Base-by-base conservation (phyloP, 2,888 invertebrate species). In the Drosophila falleni region DNA sequence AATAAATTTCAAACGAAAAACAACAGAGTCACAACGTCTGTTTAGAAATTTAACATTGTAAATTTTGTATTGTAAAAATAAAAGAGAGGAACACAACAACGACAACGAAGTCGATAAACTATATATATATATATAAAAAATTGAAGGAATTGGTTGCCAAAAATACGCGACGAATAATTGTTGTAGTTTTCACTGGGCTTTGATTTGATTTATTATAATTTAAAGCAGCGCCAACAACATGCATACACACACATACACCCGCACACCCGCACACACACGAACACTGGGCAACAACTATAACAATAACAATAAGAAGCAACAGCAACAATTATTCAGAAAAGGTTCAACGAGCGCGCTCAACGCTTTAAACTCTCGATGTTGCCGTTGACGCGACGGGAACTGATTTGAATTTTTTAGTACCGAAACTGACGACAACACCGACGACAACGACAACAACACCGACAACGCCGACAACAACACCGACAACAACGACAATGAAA, bases 361-460 rank as follows among this genome's bases (percentile, higher is more conserved):
- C 80, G 54, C 46, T 74, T 68, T 39, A 29, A 66, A 67, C 53
- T 64, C 64, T 51, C 69, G 73, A 73, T 69, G 74, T 66, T 71
- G 60, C 53, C 77, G 72, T 61, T 77, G 84, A 83, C 79, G 87
- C 84, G 87, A 66, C 74, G 81, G 78, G 66, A 81, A 84, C 84
- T 84, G 84, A 87, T 87, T 84, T 84, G 67, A 84, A 87, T 79
- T 81, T 74, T 60, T 16, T 33, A n/a, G 53, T 41, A 15, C 65
- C 55, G 47, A 47, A 62, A 62, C 63, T 56, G 69, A 59, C 74
- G 65, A 54, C 68, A 49, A 44, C 51, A 19, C 16, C 67, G 26
- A 13, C 56, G 54, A 41, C 58, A 51, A 15, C 71, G 35, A n/a
- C 73, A 5, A 13, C 58, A 13, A 9, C 60, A 26, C 19, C 44